A percentile compares a stretch with the other conserved stretches of the same genome.
Conservation (phyloP, 2,113 vertebrate genomes). For the Hemichromis elongatus region DNA sequence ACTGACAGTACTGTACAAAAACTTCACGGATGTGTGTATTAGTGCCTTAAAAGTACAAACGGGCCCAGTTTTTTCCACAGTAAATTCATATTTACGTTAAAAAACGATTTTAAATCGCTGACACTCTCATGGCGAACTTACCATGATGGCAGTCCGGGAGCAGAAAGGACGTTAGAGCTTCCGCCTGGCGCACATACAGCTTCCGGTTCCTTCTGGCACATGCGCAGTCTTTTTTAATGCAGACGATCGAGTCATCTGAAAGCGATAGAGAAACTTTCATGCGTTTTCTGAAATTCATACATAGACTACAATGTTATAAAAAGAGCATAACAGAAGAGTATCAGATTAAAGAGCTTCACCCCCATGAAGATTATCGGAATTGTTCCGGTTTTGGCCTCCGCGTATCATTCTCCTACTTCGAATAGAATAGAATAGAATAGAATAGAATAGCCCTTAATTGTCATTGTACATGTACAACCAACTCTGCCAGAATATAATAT, state of each 20-base stretch:
- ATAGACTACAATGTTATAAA: background rate
- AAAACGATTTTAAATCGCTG: background rate
- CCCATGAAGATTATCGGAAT: background rate
- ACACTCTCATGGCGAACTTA: constrained; percentile 53
- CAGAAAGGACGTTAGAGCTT: constrained; percentile 70
- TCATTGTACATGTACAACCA: background rate
- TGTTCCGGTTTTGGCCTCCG: background rate
- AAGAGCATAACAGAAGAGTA: background rate
- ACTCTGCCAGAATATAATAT: background rate
- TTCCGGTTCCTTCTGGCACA: constrained; percentile 48
- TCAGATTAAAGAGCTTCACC: background rate
- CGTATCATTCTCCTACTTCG: background rate
- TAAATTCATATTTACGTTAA: rapidly evolving
- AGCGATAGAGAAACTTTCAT: background rate
- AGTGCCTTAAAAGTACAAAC: background rate
- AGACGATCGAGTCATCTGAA: background rate
- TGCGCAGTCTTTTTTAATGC: constrained; percentile 22
- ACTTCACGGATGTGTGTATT: rapidly evolving
- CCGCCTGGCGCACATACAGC: constrained; percentile 46
- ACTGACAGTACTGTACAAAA: rapidly evolving
- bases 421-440: rapidly evolving
- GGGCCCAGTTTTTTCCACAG: rapidly evolving
- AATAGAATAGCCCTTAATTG: background rate
- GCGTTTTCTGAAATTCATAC: background rate
- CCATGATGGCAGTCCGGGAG: constrained; percentile 73